Conservation (phyloP, 2,797 vertebrate species). For the Rachycentron canadum region DNA sequence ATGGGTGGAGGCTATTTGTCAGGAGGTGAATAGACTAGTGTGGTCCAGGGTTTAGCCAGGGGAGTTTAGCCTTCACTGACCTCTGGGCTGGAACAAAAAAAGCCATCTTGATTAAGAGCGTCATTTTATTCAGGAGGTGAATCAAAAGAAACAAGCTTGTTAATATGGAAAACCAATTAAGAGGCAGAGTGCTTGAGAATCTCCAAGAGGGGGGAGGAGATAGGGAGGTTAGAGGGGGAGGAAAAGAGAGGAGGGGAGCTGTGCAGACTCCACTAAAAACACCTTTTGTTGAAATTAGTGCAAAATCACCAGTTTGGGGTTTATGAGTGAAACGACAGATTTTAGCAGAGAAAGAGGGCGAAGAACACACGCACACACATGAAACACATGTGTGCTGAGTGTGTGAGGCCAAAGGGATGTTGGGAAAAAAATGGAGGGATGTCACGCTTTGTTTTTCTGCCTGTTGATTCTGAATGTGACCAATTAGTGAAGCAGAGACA, state of each 20-base stretch:
- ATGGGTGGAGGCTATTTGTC: slow-evolving; percentile 71
- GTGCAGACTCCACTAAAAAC: slow-evolving; percentile 40
- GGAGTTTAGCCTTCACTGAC: slow-evolving; percentile 77
- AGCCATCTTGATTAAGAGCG: slow-evolving; percentile 77
- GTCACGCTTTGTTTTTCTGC: slow-evolving; percentile 89
- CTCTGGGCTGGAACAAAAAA: slow-evolving; percentile 77
- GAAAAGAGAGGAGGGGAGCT: slow-evolving; percentile 20
- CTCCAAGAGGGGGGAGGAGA: slow-evolving; percentile 40
- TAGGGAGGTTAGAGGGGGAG: slow-evolving; percentile 10
- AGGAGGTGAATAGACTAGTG: slow-evolving; percentile 66
- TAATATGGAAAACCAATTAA: slow-evolving; percentile 87
- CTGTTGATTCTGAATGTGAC: slow-evolving; percentile 89
- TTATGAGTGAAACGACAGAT: slow-evolving; percentile 45
- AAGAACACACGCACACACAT: slow-evolving; percentile 3
- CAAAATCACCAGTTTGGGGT: slow-evolving; percentile 45
- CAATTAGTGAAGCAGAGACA: slow-evolving; percentile 87
- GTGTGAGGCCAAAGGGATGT: slow-evolving; percentile 76
- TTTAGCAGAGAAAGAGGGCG: slow-evolving; percentile 35
- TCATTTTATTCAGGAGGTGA: slow-evolving; percentile 75
- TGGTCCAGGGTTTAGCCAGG: slow-evolving; percentile 65
- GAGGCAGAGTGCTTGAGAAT: slow-evolving; percentile 68
- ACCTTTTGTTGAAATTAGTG: slow-evolving; percentile 49
- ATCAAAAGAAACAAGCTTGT: slow-evolving; percentile 81
- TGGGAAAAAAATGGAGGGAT: slow-evolving; percentile 84
- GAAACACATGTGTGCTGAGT: slow-evolving; percentile 48